phyloP scores from a whole-genome alignment of 2,888 invertebrate genomes.

The Minunthozetes semirufus region DNA sequence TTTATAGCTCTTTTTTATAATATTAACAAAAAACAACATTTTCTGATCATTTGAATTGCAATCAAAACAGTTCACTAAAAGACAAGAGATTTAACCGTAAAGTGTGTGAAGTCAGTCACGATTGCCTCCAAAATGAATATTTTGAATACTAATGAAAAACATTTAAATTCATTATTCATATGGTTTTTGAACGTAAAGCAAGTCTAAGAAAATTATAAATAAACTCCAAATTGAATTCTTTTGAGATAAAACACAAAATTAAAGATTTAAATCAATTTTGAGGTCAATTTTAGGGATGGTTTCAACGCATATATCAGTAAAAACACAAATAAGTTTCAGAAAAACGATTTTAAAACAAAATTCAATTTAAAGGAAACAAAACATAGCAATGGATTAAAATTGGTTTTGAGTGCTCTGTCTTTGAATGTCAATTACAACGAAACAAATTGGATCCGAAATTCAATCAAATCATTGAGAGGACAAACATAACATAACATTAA shows the following conservation, averaged over 20 bases:
- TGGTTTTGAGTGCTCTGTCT: no score
- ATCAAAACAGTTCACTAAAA: background rate
- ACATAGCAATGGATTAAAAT: no score
- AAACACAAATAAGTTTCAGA: background rate
- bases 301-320: background rate
- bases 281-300: slow-evolving; percentile 8
- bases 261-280: background rate
- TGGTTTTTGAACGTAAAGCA: background rate
- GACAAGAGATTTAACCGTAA: background rate
- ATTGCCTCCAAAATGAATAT: background rate
- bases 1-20: background rate
- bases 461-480: background rate
- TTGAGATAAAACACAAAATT: background rate
- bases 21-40: background rate
- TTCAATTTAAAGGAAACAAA: no score
- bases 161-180: background rate
- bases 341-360: no score
- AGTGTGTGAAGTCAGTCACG: slow-evolving; percentile 13
- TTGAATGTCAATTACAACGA: background rate
- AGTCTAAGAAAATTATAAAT: background rate
- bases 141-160: background rate
- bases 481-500: background rate
- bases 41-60: background rate
- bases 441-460: background rate
- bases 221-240: background rate